Conservation (phyloP, 2,113 vertebrate genomes). For the Campylomormyrus tamandua region DNA sequence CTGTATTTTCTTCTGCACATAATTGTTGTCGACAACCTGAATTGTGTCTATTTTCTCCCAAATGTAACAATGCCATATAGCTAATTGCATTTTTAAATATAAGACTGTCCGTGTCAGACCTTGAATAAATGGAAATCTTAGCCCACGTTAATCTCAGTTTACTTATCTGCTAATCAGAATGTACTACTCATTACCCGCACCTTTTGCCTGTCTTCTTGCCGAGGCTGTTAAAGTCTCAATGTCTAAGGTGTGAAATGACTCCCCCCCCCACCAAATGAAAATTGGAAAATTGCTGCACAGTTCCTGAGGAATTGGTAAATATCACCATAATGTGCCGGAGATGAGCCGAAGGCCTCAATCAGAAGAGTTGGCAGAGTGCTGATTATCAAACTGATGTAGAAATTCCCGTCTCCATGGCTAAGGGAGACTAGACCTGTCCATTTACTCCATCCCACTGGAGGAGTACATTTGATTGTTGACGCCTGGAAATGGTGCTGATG, state of each 20-base stretch:
- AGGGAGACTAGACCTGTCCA: conserved; percentile 35
- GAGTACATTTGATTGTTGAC: conserved; percentile 26
- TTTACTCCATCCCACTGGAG: conserved; percentile 28
- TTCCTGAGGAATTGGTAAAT: conserved; percentile 39
- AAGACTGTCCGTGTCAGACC: conserved; percentile 51
- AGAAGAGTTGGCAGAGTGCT: conserved; percentile 60
- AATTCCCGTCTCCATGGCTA: conserved; percentile 46
- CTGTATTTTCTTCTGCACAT: conserved; percentile 47
- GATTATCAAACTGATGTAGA: conserved; percentile 56
- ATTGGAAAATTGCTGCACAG: conserved; percentile 43
- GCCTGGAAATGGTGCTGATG: conserved; percentile 47
- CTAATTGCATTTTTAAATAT: conserved; percentile 59
- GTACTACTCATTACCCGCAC: conserved; percentile 40
- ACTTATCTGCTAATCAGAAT: conserved; percentile 45
- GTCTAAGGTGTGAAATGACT: conserved; percentile 24
- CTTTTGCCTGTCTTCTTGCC: background rate
- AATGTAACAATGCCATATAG: conserved; percentile 46
- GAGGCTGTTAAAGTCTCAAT: background rate
- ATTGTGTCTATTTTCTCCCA: conserved; percentile 59
- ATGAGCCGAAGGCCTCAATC: conserved; percentile 52
- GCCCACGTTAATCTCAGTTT: conserved; percentile 43
- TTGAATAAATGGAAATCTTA: conserved; percentile 57
- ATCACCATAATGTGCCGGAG: conserved; percentile 46
- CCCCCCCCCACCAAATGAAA: conserved; percentile 38
- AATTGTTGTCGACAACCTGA: conserved; percentile 64